phyloP scores from a whole-genome alignment of 2,113 vertebrate genomes.

The Trematomus loennbergii region DNA sequence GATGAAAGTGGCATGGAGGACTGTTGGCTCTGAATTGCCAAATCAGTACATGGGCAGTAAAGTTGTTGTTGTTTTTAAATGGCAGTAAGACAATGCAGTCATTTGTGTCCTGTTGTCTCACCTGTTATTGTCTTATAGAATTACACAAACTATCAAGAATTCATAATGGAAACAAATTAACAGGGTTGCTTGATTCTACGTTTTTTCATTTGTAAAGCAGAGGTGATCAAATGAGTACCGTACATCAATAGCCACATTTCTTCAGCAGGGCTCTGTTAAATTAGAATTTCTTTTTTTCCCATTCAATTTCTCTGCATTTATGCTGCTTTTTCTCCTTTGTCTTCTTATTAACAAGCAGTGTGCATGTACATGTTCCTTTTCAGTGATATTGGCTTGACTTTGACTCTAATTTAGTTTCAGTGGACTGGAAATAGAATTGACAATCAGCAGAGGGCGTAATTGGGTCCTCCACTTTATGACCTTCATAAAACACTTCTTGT shows the following conservation, averaged over 20 bases:
- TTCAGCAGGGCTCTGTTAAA: background rate
- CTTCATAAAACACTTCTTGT: slow-evolving; percentile 74
- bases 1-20: background rate
- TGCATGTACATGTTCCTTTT: slow-evolving; percentile 34
- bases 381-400: slow-evolving; percentile 65
- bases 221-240: background rate
- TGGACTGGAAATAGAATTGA: slow-evolving; percentile 60
- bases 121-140: background rate
- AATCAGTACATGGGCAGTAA: background rate
- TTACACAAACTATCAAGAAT: background rate
- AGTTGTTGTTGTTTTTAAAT: background rate
- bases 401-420: slow-evolving; percentile 59
- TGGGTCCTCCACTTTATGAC: slow-evolving; percentile 69
- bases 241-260: no score
- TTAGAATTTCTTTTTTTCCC: background rate
- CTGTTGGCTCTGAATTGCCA: background rate
- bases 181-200: background rate
- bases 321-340: background rate
- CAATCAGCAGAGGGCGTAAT: slow-evolving; percentile 67
- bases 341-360: slow-evolving; percentile 26
- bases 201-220: slow-evolving; percentile 7
- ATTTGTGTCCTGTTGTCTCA: background rate
- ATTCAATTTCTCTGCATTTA: background rate
- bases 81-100: background rate
- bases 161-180: background rate